Evolutionary conservation across 1,140 invertebrate species (phyloP).

Genomic region (Cephus cinctus): DNA sequence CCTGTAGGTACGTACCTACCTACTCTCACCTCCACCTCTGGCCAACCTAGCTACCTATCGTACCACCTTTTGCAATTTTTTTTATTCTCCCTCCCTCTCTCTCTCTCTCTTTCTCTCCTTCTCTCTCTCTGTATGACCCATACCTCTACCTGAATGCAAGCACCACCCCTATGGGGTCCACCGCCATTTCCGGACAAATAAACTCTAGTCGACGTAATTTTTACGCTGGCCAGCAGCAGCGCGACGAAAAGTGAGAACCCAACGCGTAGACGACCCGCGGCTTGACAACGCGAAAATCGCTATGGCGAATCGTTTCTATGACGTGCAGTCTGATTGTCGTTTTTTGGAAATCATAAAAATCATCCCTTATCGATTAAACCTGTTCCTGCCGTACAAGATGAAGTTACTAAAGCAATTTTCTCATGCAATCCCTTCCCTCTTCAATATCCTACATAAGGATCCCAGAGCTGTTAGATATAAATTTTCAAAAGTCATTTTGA

Average conservation of each 20-base stretch:
- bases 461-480: too few relatives aligned
- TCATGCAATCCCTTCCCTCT: too few relatives aligned
- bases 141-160: constrained; percentile 52
- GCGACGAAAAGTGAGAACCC: constrained; percentile 49
- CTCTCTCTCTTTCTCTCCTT: not conserved
- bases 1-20: constrained; percentile 40
- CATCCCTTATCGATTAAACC: too few relatives aligned
- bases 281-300: too few relatives aligned
- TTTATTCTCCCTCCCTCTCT: not conserved
- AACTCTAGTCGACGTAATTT: constrained; percentile 58
- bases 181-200: constrained; percentile 57
- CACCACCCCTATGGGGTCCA: constrained; percentile 49
- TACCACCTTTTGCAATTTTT: not conserved
- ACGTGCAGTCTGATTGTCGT: too few relatives aligned
- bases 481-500: too few relatives aligned
- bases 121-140: constrained; percentile 43
- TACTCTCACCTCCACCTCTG: not conserved
- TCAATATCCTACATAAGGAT: too few relatives aligned
- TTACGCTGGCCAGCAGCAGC: constrained; percentile 48
- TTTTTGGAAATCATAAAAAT: too few relatives aligned
- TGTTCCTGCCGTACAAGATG: too few relatives aligned
- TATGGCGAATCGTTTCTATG: too few relatives aligned
- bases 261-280: constrained; percentile 22
- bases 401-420: too few relatives aligned
- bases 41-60: not conserved